phyloP scores from a whole-genome alignment of 2,797 vertebrate species.

The Vespertilio murinus region DNA sequence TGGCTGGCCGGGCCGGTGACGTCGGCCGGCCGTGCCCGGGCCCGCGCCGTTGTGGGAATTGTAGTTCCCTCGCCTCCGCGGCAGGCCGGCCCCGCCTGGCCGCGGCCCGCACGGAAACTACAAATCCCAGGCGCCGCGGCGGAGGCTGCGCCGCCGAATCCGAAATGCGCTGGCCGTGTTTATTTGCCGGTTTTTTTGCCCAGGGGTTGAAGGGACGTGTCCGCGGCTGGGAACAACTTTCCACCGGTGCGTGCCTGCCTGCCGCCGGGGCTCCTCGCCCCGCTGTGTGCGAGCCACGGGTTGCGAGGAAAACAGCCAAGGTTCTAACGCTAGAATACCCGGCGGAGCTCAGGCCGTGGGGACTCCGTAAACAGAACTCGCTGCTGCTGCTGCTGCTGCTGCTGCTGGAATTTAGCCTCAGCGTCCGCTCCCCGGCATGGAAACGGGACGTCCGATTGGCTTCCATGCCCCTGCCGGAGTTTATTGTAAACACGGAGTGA shows the following conservation, averaged over 20 bases:
- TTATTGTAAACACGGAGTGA: not conserved
- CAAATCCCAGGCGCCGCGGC: not conserved
- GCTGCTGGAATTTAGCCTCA: constrained; percentile 15
- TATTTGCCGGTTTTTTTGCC: constrained; percentile 71
- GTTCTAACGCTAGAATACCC: constrained; percentile 60
- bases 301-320: constrained; percentile 14
- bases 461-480: not conserved
- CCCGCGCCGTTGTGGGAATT: constrained; percentile 75
- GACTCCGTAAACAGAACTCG: constrained; percentile 30
- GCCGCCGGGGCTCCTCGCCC: not conserved
- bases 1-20: constrained; percentile 71
- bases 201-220: constrained; percentile 56
- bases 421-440: not conserved
- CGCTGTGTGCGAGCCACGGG: constrained; percentile 20
- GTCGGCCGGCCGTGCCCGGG: not conserved
- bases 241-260: constrained; percentile 48
- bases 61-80: constrained; percentile 64
- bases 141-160: not conserved
- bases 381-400: constrained; percentile 1
- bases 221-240: constrained; percentile 70
- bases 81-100: accelerated
- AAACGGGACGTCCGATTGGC: not conserved
- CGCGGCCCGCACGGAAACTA: not conserved
- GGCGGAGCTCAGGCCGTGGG: constrained; percentile 43
- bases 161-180: constrained; percentile 70